Percentiles rank a stretch among this genome's conserved stretches.
Conservation (phyloP, 1,140 invertebrate species). For the Eumaeus atala region DNA sequence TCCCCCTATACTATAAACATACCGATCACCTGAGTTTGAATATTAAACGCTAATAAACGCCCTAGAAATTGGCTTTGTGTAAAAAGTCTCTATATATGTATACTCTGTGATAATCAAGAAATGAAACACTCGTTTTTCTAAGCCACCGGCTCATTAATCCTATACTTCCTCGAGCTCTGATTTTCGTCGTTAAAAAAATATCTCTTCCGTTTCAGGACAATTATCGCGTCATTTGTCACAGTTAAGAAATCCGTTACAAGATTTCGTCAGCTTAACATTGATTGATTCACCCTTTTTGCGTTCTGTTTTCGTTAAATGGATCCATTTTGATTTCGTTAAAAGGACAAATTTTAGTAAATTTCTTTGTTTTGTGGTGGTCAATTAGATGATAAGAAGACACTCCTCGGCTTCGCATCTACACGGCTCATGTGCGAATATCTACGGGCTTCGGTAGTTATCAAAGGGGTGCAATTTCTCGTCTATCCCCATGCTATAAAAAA, state of each 20-base stretch:
- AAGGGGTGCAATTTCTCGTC: no score
- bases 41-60: no score
- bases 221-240: conserved; percentile 59
- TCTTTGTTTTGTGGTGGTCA: no score
- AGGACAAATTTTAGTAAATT: neutral
- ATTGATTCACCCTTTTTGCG: conserved; percentile 43
- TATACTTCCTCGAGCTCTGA: conserved; percentile 35
- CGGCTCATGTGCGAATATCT: no score
- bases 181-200: conserved; percentile 40
- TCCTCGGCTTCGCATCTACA: no score
- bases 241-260: conserved; percentile 38
- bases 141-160: conserved; percentile 2
- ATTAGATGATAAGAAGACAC: no score
- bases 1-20: no score
- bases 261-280: conserved; percentile 54
- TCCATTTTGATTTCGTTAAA: neutral
- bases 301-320: neutral
- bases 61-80: no score
- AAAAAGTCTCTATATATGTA: neutral
- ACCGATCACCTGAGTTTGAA: no score
- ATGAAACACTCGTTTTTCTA: conserved; percentile 10
- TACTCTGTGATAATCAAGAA: neutral
- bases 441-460: no score
- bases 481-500: no score
- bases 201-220: conserved; percentile 40